Base-by-base conservation (phyloP, 2,113 vertebrate species). In the Atractosteus spatula region DNA sequence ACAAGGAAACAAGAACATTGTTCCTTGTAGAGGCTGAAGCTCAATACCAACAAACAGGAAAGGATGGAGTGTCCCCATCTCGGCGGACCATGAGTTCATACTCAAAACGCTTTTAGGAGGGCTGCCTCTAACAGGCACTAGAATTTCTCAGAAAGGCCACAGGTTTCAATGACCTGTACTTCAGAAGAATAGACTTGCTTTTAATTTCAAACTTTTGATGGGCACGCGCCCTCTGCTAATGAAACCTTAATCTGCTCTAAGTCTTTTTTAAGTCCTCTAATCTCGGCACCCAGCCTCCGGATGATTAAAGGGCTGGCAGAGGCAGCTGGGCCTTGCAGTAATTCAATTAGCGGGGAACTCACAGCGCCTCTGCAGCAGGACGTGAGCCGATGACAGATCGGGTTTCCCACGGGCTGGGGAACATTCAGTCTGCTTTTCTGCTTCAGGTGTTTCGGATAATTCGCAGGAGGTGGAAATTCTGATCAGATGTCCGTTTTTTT, bases 291-390 rank as follows among this genome's bases (percentile, higher is more conserved):
- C 59, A 71, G 56, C 79, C 55, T 55, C 71, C 73, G 42, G 44
- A 62, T 94, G 93, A 95, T 96, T 94, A 94, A 90, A 93, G 77
- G 80, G 4, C 75, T 76, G 79, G 76, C 66, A 76, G 55, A 83
- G 83, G 81, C 92, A 93, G 92, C 88, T 94, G 93, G 79, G 82
- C 88, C 83, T 92, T 91, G 90, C 92, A 85, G 78, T 42, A 71
- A 77, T 68, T 80, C 88, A 87, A 92, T 92, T 92, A 89, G 73
- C 81, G 76, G 0, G 2, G 7, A 71, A 79, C 84, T 29, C 70
- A 44, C 76, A 82, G 79, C 64, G 76, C 76, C 62, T 17, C 68
- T 29, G 62, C 55, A 17, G 43, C 63, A 29, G n/a, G 59, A 84
- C 80, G 83, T 79, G 82, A 88, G 87, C 89, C 89, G 82, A 81